Evolutionary conservation across 2,113 vertebrate genomes (phyloP), one percentile per base, ranked within the genome.

Genomic region (Chunga burmeisteri): DNA sequence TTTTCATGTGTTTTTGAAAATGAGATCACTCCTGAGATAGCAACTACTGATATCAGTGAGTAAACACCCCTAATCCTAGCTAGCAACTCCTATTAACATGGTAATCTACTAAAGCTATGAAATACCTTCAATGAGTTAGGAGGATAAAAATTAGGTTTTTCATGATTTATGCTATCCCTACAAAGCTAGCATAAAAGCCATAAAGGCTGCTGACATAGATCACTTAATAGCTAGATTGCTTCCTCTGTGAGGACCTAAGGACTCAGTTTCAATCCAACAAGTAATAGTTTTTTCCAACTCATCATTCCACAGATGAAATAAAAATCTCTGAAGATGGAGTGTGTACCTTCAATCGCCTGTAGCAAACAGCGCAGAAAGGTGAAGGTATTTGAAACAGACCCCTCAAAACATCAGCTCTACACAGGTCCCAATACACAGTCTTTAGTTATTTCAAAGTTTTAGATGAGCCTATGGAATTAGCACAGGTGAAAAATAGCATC

Each of bases 381-480:
- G 44, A 26, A 66, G 46, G 20, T 9, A 47, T 42, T 62, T 66
- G 53, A 91, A 78, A 74, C 3, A 16, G 65, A 72, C 10, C 16
- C 59, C 82, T 71, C 38, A 32, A 25, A 59, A 58, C 40, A 83
- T 5, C 67, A 83, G 72, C 58, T 71, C 40, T 20, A 21, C 62
- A 46, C 1, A 29, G 66, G 32, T 70, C 74, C 71, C 66, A 65
- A 1, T 11, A 26, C 0, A 42, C 0, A 68, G 62, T 30, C 78
- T 13, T 11, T 6, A 59, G 46, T 47, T 79, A 42, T 77, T 15
- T 68, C 71, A 29, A 50, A 77, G 40, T 82, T 96, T 88, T 36
- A 62, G 44, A 85, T 21, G n/a, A 87, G 84, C 62, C 81, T 49
- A 8, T 47, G 89, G 93, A 91, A 95, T 96, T 88, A 96, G 44